A percentile compares a stretch with the other conserved stretches of the same genome.
These are phyloP conservation scores for Conistra vaccinii DNA, from an alignment of 2,888 invertebrate genomes.

Conservation along the genomic window DNA sequence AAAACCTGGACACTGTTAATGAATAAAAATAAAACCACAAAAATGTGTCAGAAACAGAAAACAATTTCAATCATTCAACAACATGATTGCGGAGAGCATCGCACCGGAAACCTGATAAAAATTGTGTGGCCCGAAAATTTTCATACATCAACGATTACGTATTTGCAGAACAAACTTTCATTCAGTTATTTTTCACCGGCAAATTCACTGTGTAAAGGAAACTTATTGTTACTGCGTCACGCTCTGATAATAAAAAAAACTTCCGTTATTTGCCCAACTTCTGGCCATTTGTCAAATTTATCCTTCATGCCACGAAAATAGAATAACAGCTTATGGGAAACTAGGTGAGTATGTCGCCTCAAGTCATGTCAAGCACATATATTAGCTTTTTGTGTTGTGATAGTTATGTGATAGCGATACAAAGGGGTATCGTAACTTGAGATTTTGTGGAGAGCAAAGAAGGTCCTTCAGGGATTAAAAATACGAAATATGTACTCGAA, in stretches of 20 bases:
- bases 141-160: slow-evolving; percentile 40
- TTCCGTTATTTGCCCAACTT: slow-evolving; percentile 49
- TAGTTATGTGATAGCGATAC: slow-evolving; percentile 22
- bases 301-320: slow-evolving; percentile 35
- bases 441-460: slow-evolving; percentile 3
- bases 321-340: slow-evolving; percentile 40
- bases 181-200: slow-evolving; percentile 44
- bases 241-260: slow-evolving; percentile 59
- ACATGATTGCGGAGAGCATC: slow-evolving; percentile 27
- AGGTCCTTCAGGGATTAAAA: not conserved
- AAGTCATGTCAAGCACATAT: slow-evolving; percentile 27
- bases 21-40: slow-evolving; percentile 19
- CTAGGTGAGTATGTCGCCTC: slow-evolving; percentile 18
- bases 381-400: slow-evolving; percentile 22
- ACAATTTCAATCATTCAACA: slow-evolving; percentile 25
- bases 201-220: slow-evolving; percentile 44
- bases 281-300: slow-evolving; percentile 59
- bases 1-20: not conserved
- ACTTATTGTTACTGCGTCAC: slow-evolving; percentile 52
- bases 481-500: not conserved
- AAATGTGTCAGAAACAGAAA: slow-evolving; percentile 2
- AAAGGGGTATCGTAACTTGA: slow-evolving; percentile 24
- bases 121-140: slow-evolving; percentile 32
- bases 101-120: slow-evolving; percentile 49
- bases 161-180: slow-evolving; percentile 43